These are phyloP conservation scores for Craterocephalus amniculus DNA, from an alignment of 2,797 vertebrate genomes.

Conservation along the genomic window DNA sequence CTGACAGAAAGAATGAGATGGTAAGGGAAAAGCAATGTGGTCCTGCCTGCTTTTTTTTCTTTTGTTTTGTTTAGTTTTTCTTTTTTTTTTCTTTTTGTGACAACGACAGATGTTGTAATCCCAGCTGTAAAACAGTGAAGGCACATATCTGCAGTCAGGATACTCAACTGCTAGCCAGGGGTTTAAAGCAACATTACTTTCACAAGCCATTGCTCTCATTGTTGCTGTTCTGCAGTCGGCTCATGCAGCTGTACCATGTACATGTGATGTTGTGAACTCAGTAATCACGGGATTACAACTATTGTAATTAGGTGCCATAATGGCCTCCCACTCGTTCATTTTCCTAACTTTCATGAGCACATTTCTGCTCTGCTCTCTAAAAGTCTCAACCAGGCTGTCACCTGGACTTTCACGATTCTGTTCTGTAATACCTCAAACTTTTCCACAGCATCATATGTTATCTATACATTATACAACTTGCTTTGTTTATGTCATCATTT, in stretches of 20 bases:
- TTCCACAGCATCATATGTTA: not conserved
- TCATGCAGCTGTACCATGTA: slow-evolving; percentile 57
- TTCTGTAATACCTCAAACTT: not conserved
- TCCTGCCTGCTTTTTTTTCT: slow-evolving; percentile 40
- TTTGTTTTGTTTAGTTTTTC: not conserved
- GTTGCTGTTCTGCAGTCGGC: slow-evolving; percentile 48
- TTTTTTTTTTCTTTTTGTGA: slow-evolving; percentile 24
- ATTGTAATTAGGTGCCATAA: slow-evolving; percentile 41
- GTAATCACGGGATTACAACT: slow-evolving; percentile 67
- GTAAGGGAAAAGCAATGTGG: slow-evolving; percentile 51
- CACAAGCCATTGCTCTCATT: slow-evolving; percentile 68
- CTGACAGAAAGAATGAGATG: slow-evolving; percentile 61
- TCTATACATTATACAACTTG: not conserved
- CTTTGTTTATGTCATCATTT: slow-evolving; percentile 8
- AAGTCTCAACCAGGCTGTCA: not conserved
- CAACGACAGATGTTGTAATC: slow-evolving; percentile 74
- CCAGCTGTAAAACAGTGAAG: slow-evolving; percentile 45
- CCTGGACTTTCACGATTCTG: not conserved
- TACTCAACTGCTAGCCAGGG: slow-evolving; percentile 51
- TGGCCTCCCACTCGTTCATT: slow-evolving; percentile 15
- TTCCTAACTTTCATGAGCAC: slow-evolving; percentile 17
- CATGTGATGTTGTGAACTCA: slow-evolving; percentile 32
- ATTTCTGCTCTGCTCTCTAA: slow-evolving; percentile 4
- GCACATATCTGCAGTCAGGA: slow-evolving; percentile 51
- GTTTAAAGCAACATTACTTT: slow-evolving; percentile 65